phyloP scores from a whole-genome alignment of 2,888 invertebrate genomes.

The Phasia obesa region DNA sequence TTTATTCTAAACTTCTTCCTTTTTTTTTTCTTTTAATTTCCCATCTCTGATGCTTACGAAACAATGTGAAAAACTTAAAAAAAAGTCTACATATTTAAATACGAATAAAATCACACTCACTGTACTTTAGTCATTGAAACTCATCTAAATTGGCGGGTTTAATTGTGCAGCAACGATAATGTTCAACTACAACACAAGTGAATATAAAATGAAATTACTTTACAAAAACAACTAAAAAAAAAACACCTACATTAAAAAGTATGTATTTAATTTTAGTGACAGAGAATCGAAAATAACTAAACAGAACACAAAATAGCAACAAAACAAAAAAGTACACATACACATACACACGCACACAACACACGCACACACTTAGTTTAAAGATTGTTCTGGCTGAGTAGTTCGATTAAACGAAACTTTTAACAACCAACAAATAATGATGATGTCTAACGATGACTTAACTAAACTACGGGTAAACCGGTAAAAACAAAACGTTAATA shows the following conservation, averaged over 20 bases:
- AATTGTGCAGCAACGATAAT: slow-evolving; percentile 71
- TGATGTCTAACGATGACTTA: slow-evolving; percentile 43
- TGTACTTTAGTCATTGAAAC: not conserved
- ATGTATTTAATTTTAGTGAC: slow-evolving; percentile 29
- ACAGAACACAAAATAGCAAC: slow-evolving; percentile 18
- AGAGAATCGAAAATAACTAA: slow-evolving; percentile 29
- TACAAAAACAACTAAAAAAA: slow-evolving; percentile 27
- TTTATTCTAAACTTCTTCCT: no score
- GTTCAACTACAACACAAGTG: slow-evolving; percentile 20
- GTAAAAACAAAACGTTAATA: slow-evolving; percentile 44
- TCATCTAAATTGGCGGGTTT: slow-evolving; percentile 63
- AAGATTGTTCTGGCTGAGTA: slow-evolving; percentile 63
- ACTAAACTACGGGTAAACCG: not conserved
- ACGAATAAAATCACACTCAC: not conserved
- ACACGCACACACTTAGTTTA: slow-evolving; percentile 8
- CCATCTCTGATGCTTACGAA: no score
- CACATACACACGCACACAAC: not conserved
- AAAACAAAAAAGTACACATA: not conserved
- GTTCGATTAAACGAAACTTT: slow-evolving; percentile 57
- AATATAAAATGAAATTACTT: slow-evolving; percentile 33
- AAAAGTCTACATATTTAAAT: not conserved
- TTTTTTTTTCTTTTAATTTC: no score
- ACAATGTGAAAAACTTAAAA: slow-evolving; percentile 9
- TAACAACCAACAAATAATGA: slow-evolving; percentile 29
- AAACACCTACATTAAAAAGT: not conserved